These are phyloP conservation scores for Idaea straminata DNA, from an alignment of 2,888 invertebrate genomes.

Conservation along the genomic window DNA sequence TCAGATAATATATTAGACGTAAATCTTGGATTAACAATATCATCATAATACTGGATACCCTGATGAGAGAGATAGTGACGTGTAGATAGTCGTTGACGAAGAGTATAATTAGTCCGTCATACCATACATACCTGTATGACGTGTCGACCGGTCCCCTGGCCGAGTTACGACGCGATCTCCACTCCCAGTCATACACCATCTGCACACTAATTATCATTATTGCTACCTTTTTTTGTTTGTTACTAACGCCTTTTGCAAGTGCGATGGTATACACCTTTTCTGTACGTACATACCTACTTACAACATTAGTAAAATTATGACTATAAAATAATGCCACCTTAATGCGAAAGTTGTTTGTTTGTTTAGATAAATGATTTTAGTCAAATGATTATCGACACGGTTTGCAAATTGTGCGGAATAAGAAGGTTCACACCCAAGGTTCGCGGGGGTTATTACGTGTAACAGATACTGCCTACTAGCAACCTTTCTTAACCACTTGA, in stretches of 20 bases:
- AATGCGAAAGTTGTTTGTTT: background rate
- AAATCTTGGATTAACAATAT: background rate
- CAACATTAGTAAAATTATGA: background rate
- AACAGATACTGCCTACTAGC: background rate
- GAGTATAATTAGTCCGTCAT: background rate
- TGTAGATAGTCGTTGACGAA: background rate
- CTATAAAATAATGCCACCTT: background rate
- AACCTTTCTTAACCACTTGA: background rate
- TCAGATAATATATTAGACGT: background rate
- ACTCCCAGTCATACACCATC: background rate
- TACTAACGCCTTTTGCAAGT: background rate
- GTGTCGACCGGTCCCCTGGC: constrained; percentile 18
- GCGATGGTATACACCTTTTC: background rate
- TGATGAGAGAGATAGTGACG: background rate
- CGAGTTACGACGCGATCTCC: background rate
- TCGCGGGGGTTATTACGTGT: no score
- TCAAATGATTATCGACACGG: no score
- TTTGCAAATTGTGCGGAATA: no score
- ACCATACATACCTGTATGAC: constrained; percentile 16
- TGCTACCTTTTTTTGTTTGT: background rate
- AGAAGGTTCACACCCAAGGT: no score
- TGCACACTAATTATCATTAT: background rate
- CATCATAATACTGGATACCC: background rate
- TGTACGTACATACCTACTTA: background rate
- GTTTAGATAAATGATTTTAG: background rate